A percentile compares a stretch with the other conserved stretches of the same genome.
Evolutionary conservation across 2,797 vertebrate species (phyloP).

Genomic region (Malacoctenus gilli): DNA sequence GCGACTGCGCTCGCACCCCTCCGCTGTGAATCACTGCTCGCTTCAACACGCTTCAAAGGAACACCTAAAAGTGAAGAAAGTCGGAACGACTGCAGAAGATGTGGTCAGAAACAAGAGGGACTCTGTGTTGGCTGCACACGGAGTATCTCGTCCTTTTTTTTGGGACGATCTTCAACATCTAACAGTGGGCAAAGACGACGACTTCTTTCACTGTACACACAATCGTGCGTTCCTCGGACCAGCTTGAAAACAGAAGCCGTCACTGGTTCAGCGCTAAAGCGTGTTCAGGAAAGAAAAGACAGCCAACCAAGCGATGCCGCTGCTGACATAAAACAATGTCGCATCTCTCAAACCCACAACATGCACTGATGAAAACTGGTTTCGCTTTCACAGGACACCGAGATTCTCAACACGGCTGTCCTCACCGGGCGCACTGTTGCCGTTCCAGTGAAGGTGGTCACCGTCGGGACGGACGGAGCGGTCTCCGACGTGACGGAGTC

Average conservation of each 20-base stretch:
- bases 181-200: too few relatives aligned
- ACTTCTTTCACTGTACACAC: too few relatives aligned
- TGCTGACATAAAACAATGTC: too few relatives aligned
- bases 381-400: conserved; percentile 84
- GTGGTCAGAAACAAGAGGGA: not conserved
- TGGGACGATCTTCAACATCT: too few relatives aligned
- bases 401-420: conserved; percentile 94
- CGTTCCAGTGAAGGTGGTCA: conserved; percentile 90
- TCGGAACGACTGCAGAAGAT: conserved; percentile 3
- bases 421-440: conserved; percentile 90
- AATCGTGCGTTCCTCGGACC: too few relatives aligned
- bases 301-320: too few relatives aligned
- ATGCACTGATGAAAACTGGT: too few relatives aligned
- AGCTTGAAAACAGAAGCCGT: too few relatives aligned
- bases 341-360: too few relatives aligned
- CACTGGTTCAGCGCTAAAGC: too few relatives aligned
- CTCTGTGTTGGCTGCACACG: not conserved
- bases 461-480: conserved; percentile 86
- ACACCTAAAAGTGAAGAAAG: conserved; percentile 2
- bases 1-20: too few relatives aligned
- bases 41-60: conserved; percentile 8
- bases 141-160: not conserved
- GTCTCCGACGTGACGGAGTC: conserved; percentile 91
- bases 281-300: too few relatives aligned
- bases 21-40: conserved; percentile 8